Percentiles rank a stretch among this genome's conserved stretches.
phyloP scores from a whole-genome alignment of 2,888 invertebrate genomes.

The Heteropelma amictum region DNA sequence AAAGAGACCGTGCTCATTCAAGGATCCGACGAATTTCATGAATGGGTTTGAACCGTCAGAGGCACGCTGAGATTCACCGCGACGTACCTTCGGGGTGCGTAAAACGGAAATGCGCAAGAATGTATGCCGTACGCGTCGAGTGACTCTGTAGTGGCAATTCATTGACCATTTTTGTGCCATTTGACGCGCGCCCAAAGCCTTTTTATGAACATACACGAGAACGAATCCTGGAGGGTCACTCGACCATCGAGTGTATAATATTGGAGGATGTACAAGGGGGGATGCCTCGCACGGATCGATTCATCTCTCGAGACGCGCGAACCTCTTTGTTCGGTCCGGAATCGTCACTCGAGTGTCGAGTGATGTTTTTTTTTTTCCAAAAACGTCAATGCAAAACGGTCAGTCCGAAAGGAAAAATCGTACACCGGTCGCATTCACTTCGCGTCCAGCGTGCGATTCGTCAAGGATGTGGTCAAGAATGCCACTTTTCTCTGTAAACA shows the following conservation, averaged over 20 bases:
- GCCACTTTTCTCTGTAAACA: too few species aligned
- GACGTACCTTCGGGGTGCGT: constrained; percentile 27
- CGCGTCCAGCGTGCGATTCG: too few species aligned
- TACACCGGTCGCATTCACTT: too few species aligned
- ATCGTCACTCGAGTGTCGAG: background rate
- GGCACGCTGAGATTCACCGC: constrained; percentile 46
- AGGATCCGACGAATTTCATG: constrained; percentile 61
- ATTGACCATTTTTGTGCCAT: constrained; percentile 71
- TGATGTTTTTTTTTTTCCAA: background rate
- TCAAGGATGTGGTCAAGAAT: too few species aligned
- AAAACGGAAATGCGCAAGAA: constrained; percentile 43
- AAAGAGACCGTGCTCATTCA: constrained; percentile 64
- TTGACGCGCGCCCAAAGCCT: constrained; percentile 67
- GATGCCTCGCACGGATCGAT: background rate
- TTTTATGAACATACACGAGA: too few species aligned
- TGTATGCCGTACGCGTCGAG: constrained; percentile 59
- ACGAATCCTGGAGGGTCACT: constrained; percentile 69
- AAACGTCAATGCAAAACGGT: too few species aligned
- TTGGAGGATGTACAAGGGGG: constrained; percentile 9
- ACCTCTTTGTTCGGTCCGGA: constrained; percentile 28
- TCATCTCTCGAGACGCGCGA: constrained; percentile 7
- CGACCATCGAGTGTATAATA: constrained; percentile 62
- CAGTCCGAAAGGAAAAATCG: too few species aligned
- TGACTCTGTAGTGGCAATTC: constrained; percentile 72
- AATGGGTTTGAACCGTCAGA: constrained; percentile 62